Evolutionary conservation across 2,888 invertebrate species (phyloP), one percentile per base, ranked within the genome.

Genomic region (Lepidocyrtoides sp.): DNA sequence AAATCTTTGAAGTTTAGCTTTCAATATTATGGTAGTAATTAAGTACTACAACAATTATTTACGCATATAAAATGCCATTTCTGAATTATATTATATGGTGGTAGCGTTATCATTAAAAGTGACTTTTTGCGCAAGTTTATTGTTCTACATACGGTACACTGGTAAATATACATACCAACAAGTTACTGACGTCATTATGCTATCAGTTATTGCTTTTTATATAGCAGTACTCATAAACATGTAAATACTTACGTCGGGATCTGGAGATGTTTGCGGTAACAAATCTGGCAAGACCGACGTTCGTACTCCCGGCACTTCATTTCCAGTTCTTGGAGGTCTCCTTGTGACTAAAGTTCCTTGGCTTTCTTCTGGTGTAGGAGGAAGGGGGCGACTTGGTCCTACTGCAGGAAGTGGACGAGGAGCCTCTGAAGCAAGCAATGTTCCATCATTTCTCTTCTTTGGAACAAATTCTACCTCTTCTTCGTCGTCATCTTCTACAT

Each of bases 231-330:
- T n/a, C n/a, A n/a, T n/a, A n/a, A n/a, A n/a, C n/a, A n/a, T n/a
- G 14, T 36, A 36, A 10, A 2, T 12, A 77, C 94, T 94, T 92
- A 93, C 94, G 91, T 93, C 93, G 79, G 93, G 93, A 91, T 94
- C 94, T 41, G 93, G 92, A 72, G 91, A 93, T 66, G 94, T 93
- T 96, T 98, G 98, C 95, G 98, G 99, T 94, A 99, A 97, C 94
- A 99, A 96, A 96, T 99, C 99, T 85, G 99, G 99, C 94, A 99
- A 96, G 88, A 99, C 99, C 86, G 98, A 98, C 93, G 98, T 98
- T 93, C 98, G 96, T 36, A 98, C 96, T 91, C 96, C 96, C n/a
- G 85, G 92, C 7, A 89, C 75, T 0, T 90, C 90, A 83, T 89
- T 83, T 63, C 92, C 90, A 2, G 90, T 54, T 69, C 92, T 75